Percentiles rank a stretch among this genome's conserved stretches.
These are phyloP conservation scores for Sussaba pulchella DNA, from an alignment of 2,888 invertebrate species.

Conservation along the genomic window DNA sequence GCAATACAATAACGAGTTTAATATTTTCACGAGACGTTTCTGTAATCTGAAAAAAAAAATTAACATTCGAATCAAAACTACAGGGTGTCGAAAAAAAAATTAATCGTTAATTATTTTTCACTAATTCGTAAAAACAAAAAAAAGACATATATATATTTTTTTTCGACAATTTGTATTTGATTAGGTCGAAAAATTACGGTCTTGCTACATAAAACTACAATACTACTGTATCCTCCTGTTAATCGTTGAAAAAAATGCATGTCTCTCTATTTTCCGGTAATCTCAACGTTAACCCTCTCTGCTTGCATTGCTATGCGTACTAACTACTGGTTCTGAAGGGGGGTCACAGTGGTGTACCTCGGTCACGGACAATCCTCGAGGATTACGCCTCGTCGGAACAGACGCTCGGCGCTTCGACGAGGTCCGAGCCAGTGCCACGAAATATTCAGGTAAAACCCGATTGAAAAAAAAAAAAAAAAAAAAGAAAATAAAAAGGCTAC, in stretches of 20 bases:
- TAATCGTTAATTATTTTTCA: neutral
- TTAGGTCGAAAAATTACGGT: conserved; percentile 11
- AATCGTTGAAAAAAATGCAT: conserved; percentile 33
- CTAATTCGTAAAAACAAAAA: neutral
- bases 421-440: conserved; percentile 81
- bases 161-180: neutral
- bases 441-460: conserved; percentile 82
- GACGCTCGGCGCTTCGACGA: conserved; percentile 80
- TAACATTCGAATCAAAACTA: neutral
- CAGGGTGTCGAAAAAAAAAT: neutral
- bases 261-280: conserved; percentile 72
- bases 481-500: conserved; percentile 36
- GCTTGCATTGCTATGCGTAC: conserved; percentile 83
- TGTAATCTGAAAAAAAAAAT: conserved; percentile 22
- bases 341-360: conserved; percentile 83
- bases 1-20: neutral
- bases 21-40: conserved; percentile 3
- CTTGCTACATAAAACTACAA: conserved; percentile 20
- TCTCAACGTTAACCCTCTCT: conserved; percentile 79
- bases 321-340: conserved; percentile 84
- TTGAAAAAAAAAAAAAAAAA: conserved; percentile 66
- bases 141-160: too few relatives aligned
- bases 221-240: conserved; percentile 23
- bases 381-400: conserved; percentile 83
- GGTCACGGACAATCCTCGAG: conserved; percentile 83